phyloP scores from a whole-genome alignment of 2,797 vertebrate genomes.

The Crenichthys baileyi region DNA sequence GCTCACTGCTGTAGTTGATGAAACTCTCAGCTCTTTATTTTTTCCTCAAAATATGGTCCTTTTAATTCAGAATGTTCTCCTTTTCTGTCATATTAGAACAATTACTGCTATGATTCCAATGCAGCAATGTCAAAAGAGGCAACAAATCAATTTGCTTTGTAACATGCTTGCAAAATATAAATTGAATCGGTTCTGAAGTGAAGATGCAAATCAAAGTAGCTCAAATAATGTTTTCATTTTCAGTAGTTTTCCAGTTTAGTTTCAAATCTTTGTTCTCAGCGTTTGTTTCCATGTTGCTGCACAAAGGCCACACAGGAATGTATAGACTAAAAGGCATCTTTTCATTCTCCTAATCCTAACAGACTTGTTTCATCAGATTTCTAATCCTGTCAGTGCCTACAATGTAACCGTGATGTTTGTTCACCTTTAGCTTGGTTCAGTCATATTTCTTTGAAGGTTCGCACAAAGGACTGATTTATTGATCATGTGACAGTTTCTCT shows the following conservation, averaged over 20 bases:
- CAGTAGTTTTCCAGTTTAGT: background rate
- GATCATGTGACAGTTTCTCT: conserved; percentile 12
- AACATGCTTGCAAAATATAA: background rate
- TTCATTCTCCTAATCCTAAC: conserved; percentile 6
- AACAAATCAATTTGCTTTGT: background rate
- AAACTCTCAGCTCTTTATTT: background rate
- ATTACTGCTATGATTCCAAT: background rate
- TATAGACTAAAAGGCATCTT: conserved; percentile 16
- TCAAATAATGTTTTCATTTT: background rate
- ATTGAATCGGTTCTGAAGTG: background rate
- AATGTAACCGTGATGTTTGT: background rate
- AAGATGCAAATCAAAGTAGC: background rate
- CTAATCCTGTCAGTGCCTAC: background rate
- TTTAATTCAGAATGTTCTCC: background rate
- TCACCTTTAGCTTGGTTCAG: background rate
- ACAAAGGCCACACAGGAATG: conserved; percentile 14
- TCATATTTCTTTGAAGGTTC: background rate
- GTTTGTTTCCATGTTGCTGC: conserved; percentile 8
- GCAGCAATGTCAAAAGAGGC: background rate
- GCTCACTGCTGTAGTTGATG: no score
- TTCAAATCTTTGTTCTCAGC: conserved; percentile 13
- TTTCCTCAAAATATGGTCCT: background rate
- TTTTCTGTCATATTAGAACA: background rate
- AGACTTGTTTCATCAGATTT: conserved; percentile 17
- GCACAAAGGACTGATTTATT: conserved; percentile 24